Conservation (phyloP, 1,140 invertebrate species). For the Andricus grossulariae region DNA sequence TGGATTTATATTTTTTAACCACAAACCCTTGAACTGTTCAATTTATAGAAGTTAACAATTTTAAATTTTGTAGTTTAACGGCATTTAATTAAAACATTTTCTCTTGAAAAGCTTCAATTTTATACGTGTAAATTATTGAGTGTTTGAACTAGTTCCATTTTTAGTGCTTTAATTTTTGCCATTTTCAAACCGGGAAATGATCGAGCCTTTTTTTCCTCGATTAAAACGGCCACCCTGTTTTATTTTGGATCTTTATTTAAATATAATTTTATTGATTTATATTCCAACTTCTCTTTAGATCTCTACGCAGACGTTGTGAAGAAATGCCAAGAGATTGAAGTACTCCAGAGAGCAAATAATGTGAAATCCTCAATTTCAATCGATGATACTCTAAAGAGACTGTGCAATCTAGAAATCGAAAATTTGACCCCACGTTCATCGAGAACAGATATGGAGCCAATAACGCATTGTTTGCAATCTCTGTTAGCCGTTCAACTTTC, state of each 20-base stretch:
- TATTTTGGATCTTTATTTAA: slow-evolving; percentile 32
- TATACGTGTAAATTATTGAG: no score
- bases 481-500: slow-evolving; percentile 84
- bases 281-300: slow-evolving; percentile 66
- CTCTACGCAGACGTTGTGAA: slow-evolving; percentile 82
- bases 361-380: slow-evolving; percentile 77
- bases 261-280: slow-evolving; percentile 35
- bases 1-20: no score
- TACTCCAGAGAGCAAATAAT: slow-evolving; percentile 78
- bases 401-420: slow-evolving; percentile 80
- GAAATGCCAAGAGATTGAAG: slow-evolving; percentile 84
- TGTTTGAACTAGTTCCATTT: no score
- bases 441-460: slow-evolving; percentile 79
- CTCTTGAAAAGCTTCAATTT: no score
- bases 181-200: no score
- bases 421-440: slow-evolving; percentile 75
- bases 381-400: slow-evolving; percentile 79
- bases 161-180: no score
- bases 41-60: no score
- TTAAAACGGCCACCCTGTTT: background rate
- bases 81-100: no score
- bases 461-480: slow-evolving; percentile 86
- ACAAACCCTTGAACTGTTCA: no score
- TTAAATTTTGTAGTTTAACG: no score
- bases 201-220: no score